phyloP scores from a whole-genome alignment of 2,888 invertebrate genomes.

The Diabrotica balteata region DNA sequence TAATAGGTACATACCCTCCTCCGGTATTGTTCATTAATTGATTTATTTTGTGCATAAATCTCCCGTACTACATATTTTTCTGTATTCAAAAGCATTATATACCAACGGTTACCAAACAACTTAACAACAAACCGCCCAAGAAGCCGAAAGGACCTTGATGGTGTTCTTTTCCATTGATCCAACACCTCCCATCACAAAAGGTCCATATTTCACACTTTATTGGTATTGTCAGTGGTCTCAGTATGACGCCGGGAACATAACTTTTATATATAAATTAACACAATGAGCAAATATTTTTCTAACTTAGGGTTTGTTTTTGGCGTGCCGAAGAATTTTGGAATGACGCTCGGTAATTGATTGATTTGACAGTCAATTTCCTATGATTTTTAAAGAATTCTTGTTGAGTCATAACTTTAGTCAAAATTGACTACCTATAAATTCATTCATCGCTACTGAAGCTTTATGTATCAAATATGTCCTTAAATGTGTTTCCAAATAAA shows the following conservation, averaged over 20 bases:
- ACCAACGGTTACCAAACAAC: slow-evolving; percentile 28
- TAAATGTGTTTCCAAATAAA: too few species aligned
- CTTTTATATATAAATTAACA: slow-evolving; percentile 26
- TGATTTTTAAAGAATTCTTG: background rate
- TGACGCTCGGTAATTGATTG: slow-evolving; percentile 21
- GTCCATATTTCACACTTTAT: slow-evolving; percentile 52
- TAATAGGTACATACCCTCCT: too few species aligned
- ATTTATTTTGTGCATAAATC: slow-evolving; percentile 17
- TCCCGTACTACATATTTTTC: slow-evolving; percentile 25
- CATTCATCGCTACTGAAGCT: too few species aligned
- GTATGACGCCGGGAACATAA: slow-evolving; percentile 46
- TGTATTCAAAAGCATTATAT: slow-evolving; percentile 19
- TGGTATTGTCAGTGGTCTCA: slow-evolving; percentile 48
- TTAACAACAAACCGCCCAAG: slow-evolving; percentile 42
- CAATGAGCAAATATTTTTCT: slow-evolving; percentile 27
- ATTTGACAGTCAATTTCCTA: background rate
- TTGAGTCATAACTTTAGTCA: background rate
- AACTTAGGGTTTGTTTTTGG: slow-evolving; percentile 10
- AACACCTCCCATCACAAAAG: slow-evolving; percentile 45
- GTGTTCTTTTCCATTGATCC: slow-evolving; percentile 37
- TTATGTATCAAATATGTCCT: too few species aligned
- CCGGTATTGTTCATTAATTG: too few species aligned
- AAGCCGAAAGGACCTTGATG: slow-evolving; percentile 40
- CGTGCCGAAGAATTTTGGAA: slow-evolving; percentile 18
- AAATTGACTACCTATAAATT: too few species aligned